phyloP scores from a whole-genome alignment of 2,888 invertebrate genomes.

The Belgica antarctica region DNA sequence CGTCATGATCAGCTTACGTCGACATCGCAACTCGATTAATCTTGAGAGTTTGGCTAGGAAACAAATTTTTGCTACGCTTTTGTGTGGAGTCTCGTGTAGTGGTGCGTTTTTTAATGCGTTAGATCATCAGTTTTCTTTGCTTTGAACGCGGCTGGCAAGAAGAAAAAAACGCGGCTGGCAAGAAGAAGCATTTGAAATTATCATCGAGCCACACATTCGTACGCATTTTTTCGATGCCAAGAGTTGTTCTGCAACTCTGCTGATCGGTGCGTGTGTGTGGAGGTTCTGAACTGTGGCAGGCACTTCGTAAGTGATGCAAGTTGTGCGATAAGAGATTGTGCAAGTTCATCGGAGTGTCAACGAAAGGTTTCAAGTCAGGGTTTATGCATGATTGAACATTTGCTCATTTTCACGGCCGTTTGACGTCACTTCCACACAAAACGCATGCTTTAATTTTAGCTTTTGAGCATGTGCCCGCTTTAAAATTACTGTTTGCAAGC shows the following conservation, averaged over 20 bases:
- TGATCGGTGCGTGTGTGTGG: neutral
- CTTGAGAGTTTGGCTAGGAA: neutral
- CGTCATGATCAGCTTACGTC: neutral
- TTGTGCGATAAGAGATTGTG: too few relatives aligned
- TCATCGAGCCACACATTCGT: constrained; percentile 27
- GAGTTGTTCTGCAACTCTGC: constrained; percentile 37
- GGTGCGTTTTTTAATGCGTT: constrained; percentile 26
- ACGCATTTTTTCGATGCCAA: constrained; percentile 22
- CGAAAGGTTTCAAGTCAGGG: too few relatives aligned
- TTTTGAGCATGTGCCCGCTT: neutral
- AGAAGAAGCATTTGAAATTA: constrained; percentile 11
- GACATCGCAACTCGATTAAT: neutral
- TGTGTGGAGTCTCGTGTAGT: neutral
- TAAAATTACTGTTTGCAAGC: neutral
- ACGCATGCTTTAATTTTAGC: constrained; percentile 2
- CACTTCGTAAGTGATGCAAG: too few relatives aligned
- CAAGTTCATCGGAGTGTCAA: too few relatives aligned
- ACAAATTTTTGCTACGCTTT: neutral
- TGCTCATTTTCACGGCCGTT: too few relatives aligned
- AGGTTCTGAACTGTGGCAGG: too few relatives aligned
- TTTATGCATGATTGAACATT: neutral
- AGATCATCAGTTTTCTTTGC: constrained; percentile 14
- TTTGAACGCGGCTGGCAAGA: neutral
- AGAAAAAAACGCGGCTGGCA: constrained; percentile 6
- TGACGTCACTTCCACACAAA: neutral